phyloP scores from a whole-genome alignment of 2,888 invertebrate species.

The Artemia sinica region DNA sequence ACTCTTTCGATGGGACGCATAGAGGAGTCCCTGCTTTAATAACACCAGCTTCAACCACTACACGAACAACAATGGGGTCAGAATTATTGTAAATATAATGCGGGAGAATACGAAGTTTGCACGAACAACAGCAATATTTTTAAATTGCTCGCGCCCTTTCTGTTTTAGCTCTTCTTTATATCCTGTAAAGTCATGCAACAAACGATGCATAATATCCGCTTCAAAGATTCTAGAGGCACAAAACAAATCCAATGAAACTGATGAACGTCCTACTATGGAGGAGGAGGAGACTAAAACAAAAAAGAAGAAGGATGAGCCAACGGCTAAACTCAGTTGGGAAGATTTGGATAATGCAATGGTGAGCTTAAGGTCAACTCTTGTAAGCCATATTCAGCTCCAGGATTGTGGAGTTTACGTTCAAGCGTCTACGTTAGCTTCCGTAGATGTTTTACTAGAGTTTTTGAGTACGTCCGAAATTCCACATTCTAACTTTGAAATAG shows the following conservation, averaged over 20 bases:
- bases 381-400: conserved; percentile 63
- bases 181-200: conserved; percentile 90
- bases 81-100: conserved; percentile 92
- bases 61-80: conserved; percentile 93
- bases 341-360: too few species aligned
- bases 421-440: conserved; percentile 93
- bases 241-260: too few species aligned
- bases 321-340: too few species aligned
- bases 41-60: conserved; percentile 85
- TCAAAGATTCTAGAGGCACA: conserved; percentile 52
- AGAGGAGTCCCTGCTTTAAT: conserved; percentile 56
- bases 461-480: conserved; percentile 79
- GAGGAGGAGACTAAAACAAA: too few species aligned
- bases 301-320: too few species aligned
- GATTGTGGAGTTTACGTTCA: conserved; percentile 96
- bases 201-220: conserved; percentile 98
- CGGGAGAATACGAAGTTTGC: conserved; percentile 60
- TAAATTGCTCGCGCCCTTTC: conserved; percentile 83
- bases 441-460: conserved; percentile 90
- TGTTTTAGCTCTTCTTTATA: conserved; percentile 77
- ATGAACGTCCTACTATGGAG: too few species aligned
- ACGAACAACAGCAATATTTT: conserved; percentile 93
- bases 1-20: conserved; percentile 42
- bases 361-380: too few species aligned
- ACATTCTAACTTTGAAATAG: conserved; percentile 96